Evolutionary conservation across 2,113 vertebrate species (phyloP).

Genomic region (Gopherus evgoodei): DNA sequence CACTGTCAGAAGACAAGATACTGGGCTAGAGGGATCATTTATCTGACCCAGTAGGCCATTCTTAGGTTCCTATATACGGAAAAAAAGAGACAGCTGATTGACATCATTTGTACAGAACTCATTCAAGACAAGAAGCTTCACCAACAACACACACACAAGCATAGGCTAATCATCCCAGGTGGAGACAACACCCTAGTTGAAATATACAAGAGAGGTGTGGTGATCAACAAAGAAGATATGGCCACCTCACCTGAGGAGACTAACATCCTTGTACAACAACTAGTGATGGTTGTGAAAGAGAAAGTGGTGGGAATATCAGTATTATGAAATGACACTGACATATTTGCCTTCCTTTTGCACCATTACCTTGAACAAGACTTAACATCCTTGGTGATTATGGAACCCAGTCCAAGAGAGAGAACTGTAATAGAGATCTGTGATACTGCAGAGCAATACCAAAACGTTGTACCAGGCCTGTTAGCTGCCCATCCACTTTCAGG

Average conservation of each 20-base stretch:
- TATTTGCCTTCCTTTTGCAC: background rate
- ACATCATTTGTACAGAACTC: background rate
- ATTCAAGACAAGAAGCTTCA: background rate
- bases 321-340: background rate
- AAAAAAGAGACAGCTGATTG: background rate
- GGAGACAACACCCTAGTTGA: background rate
- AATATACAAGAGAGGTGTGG: background rate
- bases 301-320: background rate
- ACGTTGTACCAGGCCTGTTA: background rate
- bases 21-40: background rate
- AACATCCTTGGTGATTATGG: background rate
- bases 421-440: background rate
- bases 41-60: background rate
- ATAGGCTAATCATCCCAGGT: background rate
- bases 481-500: background rate
- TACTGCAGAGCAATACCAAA: background rate
- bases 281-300: background rate
- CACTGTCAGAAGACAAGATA: background rate
- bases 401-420: background rate
- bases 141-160: background rate
- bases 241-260: background rate
- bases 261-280: background rate
- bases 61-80: background rate
- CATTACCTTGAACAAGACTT: background rate
- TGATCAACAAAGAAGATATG: background rate